A percentile compares a stretch with the other conserved stretches of the same genome.
phyloP scores from a whole-genome alignment of 2,797 vertebrate species.

The Spheniscus humboldti region DNA sequence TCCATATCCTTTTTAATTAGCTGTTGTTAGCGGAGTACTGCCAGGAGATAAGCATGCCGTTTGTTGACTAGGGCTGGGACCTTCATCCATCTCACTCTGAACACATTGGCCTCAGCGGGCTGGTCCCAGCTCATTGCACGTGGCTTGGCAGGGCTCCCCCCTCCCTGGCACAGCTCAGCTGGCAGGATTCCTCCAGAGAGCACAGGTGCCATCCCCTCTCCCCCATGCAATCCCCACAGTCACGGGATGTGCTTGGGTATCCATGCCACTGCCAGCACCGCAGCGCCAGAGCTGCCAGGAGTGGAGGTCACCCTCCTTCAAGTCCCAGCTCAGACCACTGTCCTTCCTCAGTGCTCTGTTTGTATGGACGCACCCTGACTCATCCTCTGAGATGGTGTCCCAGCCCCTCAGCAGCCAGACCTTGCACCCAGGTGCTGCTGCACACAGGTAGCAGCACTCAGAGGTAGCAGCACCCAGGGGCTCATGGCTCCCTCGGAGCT shows the following conservation, averaged over 20 bases:
- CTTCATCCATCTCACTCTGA: neutral
- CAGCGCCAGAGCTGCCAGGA: neutral
- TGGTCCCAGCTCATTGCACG: neutral
- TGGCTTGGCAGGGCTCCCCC: neutral
- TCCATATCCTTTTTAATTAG: neutral
- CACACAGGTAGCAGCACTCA: neutral
- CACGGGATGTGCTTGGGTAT: too few relatives aligned
- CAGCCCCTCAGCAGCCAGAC: neutral
- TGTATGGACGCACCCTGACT: neutral
- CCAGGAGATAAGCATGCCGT: neutral
- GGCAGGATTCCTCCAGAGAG: neutral
- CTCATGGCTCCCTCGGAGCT: neutral
- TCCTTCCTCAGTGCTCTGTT: neutral
- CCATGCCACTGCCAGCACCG: neutral
- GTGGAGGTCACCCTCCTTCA: too few relatives aligned
- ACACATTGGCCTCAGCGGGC: neutral
- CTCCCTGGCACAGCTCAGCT: neutral
- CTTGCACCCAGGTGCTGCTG: neutral
- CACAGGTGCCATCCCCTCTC: neutral
- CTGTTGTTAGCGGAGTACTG: neutral
- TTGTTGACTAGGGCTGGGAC: neutral
- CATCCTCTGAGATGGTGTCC: neutral
- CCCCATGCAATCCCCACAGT: accelerated
- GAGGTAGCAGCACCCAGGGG: neutral
- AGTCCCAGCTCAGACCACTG: neutral